A percentile compares a stretch with the other conserved stretches of the same genome.
phyloP scores from a whole-genome alignment of 2,888 invertebrate genomes.

The Gymnosoma rotundatum region DNA sequence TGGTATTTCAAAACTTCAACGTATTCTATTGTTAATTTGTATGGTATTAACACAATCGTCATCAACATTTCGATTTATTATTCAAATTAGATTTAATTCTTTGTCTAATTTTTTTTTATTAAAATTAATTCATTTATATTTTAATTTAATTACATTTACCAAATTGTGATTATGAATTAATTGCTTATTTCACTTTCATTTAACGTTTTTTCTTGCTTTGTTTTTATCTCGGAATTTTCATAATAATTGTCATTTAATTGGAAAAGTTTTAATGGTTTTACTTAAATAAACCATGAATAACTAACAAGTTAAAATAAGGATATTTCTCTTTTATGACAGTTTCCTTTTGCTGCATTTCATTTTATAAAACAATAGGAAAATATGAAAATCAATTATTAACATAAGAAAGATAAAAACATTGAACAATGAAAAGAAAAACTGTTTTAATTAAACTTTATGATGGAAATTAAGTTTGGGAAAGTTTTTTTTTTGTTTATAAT shows the following conservation, averaged over 20 bases:
- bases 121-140: conserved; percentile 7
- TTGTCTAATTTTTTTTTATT: neutral
- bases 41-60: neutral
- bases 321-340: conserved; percentile 43
- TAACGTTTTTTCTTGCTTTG: conserved; percentile 12
- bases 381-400: conserved; percentile 17
- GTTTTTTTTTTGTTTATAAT: too few species aligned
- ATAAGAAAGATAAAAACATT: neutral
- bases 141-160: neutral
- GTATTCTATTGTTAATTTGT: too few species aligned
- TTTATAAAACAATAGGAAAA: conserved; percentile 9
- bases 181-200: conserved; percentile 5
- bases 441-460: neutral
- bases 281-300: conserved; percentile 35
- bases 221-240: conserved; percentile 8
- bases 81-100: neutral
- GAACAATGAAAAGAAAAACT: neutral
- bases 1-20: too few species aligned
- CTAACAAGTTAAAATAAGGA: conserved; percentile 2
- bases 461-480: neutral
- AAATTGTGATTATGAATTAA: conserved; percentile 31
- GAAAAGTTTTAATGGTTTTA: conserved; percentile 56
- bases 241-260: conserved; percentile 59
- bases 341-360: conserved; percentile 20
- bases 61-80: neutral